These are phyloP conservation scores for Pegoplata infirma DNA, from an alignment of 2,888 invertebrate genomes.

Conservation along the genomic window DNA sequence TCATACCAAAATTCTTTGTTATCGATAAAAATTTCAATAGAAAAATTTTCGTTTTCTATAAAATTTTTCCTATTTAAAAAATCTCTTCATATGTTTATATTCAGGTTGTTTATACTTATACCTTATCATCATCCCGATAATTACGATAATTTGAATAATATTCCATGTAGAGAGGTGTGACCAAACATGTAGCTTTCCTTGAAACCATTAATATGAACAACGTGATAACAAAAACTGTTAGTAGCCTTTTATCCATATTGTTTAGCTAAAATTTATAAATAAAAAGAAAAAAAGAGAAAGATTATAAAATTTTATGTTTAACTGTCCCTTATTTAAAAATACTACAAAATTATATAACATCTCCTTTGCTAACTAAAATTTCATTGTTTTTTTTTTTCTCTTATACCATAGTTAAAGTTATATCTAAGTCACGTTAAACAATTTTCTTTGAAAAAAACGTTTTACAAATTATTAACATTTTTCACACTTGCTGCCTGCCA, in stretches of 20 bases:
- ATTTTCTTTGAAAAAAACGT: slow-evolving; percentile 47
- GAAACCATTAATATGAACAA: slow-evolving; percentile 31
- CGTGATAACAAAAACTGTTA: slow-evolving; percentile 28
- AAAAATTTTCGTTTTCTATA: too few species aligned
- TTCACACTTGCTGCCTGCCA: slow-evolving; percentile 59
- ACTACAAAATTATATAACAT: slow-evolving; percentile 25
- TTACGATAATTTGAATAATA: slow-evolving; percentile 73
- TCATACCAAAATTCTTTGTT: too few species aligned
- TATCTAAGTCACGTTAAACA: slow-evolving; percentile 57
- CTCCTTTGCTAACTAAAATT: neutral
- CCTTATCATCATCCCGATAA: slow-evolving; percentile 72
- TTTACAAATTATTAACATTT: slow-evolving; percentile 60
- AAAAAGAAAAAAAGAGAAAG: slow-evolving; percentile 37
- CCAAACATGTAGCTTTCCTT: slow-evolving; percentile 53
- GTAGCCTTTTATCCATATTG: slow-evolving; percentile 66
- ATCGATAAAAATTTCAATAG: too few species aligned
- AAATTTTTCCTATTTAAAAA: too few species aligned
- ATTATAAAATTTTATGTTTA: slow-evolving; percentile 13
- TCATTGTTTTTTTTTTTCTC: slow-evolving; percentile 5
- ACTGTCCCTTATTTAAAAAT: slow-evolving; percentile 38
- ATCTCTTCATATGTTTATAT: too few species aligned
- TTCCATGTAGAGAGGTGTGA: slow-evolving; percentile 69
- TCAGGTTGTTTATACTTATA: slow-evolving; percentile 61
- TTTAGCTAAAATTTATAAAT: slow-evolving; percentile 45
- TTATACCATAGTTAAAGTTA: slow-evolving; percentile 8